phyloP scores from a whole-genome alignment of 2,888 invertebrate species.

The Hypena proboscidalis region DNA sequence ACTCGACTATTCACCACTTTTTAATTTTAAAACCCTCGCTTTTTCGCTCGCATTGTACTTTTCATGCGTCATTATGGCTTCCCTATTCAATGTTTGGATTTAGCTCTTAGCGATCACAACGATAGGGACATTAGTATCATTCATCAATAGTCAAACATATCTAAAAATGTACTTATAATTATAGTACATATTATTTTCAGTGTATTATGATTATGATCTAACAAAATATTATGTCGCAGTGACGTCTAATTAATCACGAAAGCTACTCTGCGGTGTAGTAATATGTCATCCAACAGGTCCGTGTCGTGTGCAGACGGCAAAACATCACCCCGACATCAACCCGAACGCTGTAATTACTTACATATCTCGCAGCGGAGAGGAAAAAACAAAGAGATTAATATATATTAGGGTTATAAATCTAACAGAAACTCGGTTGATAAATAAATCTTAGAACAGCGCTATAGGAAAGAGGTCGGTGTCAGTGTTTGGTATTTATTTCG shows the following conservation, averaged over 20 bases:
- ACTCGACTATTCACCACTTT: constrained; percentile 57
- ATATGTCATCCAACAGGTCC: constrained; percentile 29
- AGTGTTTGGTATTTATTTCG: constrained; percentile 64
- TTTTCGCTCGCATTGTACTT: constrained; percentile 53
- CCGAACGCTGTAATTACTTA: constrained; percentile 37
- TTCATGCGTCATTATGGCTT: constrained; percentile 52
- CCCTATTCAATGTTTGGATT: constrained; percentile 36
- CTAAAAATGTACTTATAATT: too few relatives aligned
- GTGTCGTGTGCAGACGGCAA: constrained; percentile 34
- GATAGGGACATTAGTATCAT: constrained; percentile 21
- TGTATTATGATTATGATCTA: too few relatives aligned
- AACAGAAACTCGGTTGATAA: constrained; percentile 56
- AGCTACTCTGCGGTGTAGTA: constrained; percentile 11
- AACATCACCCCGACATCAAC: constrained; percentile 27
- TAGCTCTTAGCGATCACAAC: constrained; percentile 14
- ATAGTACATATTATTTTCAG: too few relatives aligned
- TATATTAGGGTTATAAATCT: constrained; percentile 58
- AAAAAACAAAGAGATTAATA: constrained; percentile 59
- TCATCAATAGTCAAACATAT: not conserved
- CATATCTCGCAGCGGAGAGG: constrained; percentile 33
- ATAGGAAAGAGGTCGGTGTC: constrained; percentile 61
- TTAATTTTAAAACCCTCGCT: constrained; percentile 59
- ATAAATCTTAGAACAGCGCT: constrained; percentile 60
- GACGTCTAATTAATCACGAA: constrained; percentile 6
- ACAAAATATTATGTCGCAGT: not conserved